Conservation (phyloP, 2,797 vertebrate species). For the Anguilla obscura region DNA sequence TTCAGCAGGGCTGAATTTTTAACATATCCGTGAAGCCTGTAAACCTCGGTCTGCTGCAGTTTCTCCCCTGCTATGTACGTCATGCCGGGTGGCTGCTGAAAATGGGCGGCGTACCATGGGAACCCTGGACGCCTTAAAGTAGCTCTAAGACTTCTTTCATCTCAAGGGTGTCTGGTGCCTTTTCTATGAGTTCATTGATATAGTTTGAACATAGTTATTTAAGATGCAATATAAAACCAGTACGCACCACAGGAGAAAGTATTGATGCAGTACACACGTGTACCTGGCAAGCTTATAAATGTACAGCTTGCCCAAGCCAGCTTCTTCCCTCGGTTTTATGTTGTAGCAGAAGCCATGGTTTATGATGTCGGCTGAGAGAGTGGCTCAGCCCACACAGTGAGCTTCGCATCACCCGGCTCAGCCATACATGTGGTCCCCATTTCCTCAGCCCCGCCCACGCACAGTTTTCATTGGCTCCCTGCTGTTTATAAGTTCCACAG, state of each 20-base stretch:
- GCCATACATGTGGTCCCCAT: constrained; percentile 64
- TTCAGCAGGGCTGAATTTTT: constrained; percentile 46
- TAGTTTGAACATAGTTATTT: too few relatives aligned
- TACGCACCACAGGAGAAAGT: not conserved
- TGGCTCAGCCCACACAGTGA: not conserved
- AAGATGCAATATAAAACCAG: not conserved
- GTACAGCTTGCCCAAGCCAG: not conserved
- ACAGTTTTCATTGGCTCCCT: constrained; percentile 59
- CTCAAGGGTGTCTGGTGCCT: too few relatives aligned
- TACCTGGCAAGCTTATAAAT: not conserved
- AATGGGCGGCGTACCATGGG: not conserved
- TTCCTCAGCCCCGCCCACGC: constrained; percentile 40
- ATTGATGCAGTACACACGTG: not conserved
- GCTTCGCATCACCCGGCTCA: not conserved
- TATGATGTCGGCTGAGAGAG: not conserved
- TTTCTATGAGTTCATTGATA: too few relatives aligned
- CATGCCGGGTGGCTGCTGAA: not conserved
- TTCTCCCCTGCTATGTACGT: not conserved
- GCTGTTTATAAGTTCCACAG: constrained; percentile 63
- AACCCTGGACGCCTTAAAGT: not conserved
- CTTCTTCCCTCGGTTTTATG: not conserved
- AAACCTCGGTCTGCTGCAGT: not conserved
- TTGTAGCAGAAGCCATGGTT: not conserved
- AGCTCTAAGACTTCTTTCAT: too few relatives aligned
- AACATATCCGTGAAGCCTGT: constrained; percentile 33